These are phyloP conservation scores for Amphiprion percula DNA, from an alignment of 2,113 vertebrate species.

Conservation along the genomic window DNA sequence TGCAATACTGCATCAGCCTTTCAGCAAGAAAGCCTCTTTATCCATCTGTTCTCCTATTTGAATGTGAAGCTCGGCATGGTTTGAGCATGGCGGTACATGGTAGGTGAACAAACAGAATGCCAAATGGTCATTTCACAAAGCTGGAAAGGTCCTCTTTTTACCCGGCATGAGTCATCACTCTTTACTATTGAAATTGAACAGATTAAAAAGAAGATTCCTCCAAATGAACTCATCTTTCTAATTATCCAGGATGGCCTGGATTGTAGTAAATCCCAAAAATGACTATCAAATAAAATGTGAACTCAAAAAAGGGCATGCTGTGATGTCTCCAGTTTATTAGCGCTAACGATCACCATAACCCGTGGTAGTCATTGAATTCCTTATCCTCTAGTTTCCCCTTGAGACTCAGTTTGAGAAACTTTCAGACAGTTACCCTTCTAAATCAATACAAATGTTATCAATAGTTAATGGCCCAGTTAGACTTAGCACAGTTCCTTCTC, in stretches of 20 bases:
- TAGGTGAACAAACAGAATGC: constrained; percentile 32
- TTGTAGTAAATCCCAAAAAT: constrained; percentile 10
- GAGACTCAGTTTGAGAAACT: constrained; percentile 29
- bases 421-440: constrained; percentile 17
- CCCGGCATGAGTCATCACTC: constrained; percentile 13
- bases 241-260: constrained; percentile 12
- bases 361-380: constrained; percentile 12
- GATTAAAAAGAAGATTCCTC: constrained; percentile 35
- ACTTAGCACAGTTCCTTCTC: constrained; percentile 3
- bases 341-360: constrained; percentile 42
- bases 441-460: constrained; percentile 44
- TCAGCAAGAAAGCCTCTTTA: constrained; percentile 10
- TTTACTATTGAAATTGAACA: constrained; percentile 34
- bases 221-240: constrained; percentile 18
- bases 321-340: constrained; percentile 20
- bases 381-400: constrained; percentile 24
- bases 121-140: constrained; percentile 7
- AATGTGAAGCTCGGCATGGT: constrained; percentile 1
- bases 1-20: background rate
- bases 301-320: constrained; percentile 12
- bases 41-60: constrained; percentile 9
- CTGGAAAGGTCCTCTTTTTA: background rate
- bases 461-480: constrained; percentile 44
- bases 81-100: background rate
- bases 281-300: constrained; percentile 12